These are phyloP conservation scores for Philopotamus ludificatus DNA, from an alignment of 1,140 invertebrate species.

Conservation along the genomic window DNA sequence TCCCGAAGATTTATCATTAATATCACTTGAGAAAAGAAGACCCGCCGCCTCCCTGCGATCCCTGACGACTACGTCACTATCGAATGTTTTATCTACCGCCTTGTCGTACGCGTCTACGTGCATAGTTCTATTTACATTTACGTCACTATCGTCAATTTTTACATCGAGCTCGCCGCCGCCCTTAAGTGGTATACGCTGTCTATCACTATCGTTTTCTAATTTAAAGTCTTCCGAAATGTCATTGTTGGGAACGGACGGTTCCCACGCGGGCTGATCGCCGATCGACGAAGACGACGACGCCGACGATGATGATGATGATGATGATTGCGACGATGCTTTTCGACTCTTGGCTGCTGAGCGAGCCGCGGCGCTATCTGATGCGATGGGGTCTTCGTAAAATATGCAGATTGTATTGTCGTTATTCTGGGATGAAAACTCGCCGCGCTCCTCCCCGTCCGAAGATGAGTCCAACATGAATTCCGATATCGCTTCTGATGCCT, in stretches of 20 bases:
- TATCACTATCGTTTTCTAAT: slow-evolving; percentile 37
- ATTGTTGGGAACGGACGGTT: slow-evolving; percentile 34
- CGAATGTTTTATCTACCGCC: slow-evolving; percentile 14
- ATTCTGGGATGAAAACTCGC: slow-evolving; percentile 22
- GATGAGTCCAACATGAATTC: slow-evolving; percentile 30
- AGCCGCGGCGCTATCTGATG: slow-evolving; percentile 2
- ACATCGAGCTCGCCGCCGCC: slow-evolving; percentile 29
- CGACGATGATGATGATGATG: not conserved
- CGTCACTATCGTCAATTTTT: slow-evolving; percentile 27
- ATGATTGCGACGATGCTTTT: slow-evolving; percentile 16
- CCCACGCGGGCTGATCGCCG: slow-evolving; percentile 33
- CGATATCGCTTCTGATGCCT: slow-evolving; percentile 4
- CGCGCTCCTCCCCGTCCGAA: slow-evolving; percentile 27
- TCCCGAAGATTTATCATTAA: slow-evolving; percentile 17
- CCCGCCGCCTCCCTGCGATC: slow-evolving; percentile 20
- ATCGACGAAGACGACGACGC: not conserved
- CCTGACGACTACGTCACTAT: slow-evolving; percentile 1
- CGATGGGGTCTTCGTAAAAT: not conserved
- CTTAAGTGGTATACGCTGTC: slow-evolving; percentile 15
- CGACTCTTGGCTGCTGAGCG: slow-evolving; percentile 4
- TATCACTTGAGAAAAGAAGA: slow-evolving; percentile 26
- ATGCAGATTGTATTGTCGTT: slow-evolving; percentile 26
- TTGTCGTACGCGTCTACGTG: not conserved
- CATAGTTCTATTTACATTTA: slow-evolving; percentile 31
- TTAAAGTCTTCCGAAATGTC: slow-evolving; percentile 38